Percentiles rank a stretch among this genome's conserved stretches.
Evolutionary conservation across 1,140 invertebrate species (phyloP).

Genomic region (Zaprionus davidi): DNA sequence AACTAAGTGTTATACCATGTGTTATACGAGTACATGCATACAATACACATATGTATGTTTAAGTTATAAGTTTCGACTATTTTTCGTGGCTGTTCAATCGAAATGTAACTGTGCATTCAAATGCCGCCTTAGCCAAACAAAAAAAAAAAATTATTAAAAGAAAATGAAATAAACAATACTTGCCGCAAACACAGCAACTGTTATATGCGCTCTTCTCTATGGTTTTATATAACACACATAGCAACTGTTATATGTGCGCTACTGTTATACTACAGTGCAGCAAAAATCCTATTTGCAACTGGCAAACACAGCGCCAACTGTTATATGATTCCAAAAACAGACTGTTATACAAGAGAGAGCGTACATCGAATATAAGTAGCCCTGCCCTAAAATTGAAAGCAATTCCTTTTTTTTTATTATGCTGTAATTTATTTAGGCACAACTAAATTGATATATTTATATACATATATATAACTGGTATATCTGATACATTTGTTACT

Average conservation of each 20-base stretch:
- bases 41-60: not conserved
- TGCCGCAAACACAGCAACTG: constrained; percentile 37
- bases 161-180: constrained; percentile 27
- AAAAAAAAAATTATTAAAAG: not conserved
- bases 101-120: constrained; percentile 17
- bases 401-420: constrained; percentile 2
- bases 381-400: constrained; percentile 41
- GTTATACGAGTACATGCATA: constrained; percentile 27
- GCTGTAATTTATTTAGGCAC: constrained; percentile 3
- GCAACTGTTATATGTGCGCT: constrained; percentile 2
- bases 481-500: constrained; percentile 23
- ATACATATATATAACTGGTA: constrained; percentile 15
- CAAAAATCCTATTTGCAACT: not conserved
- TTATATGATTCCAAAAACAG: not conserved
- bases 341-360: constrained; percentile 23
- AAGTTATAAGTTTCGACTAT: constrained; percentile 15
- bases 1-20: constrained; percentile 43
- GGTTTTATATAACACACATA: not conserved
- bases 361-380: constrained; percentile 64
- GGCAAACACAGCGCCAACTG: not conserved
- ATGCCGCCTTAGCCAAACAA: constrained; percentile 39
- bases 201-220: constrained; percentile 18
- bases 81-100: constrained; percentile 26
- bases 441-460: constrained; percentile 6
- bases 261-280: not conserved